A percentile compares a stretch with the other conserved stretches of the same genome.
Evolutionary conservation across 2,113 vertebrate species (phyloP).

Genomic region (Bettongia penicillata): DNA sequence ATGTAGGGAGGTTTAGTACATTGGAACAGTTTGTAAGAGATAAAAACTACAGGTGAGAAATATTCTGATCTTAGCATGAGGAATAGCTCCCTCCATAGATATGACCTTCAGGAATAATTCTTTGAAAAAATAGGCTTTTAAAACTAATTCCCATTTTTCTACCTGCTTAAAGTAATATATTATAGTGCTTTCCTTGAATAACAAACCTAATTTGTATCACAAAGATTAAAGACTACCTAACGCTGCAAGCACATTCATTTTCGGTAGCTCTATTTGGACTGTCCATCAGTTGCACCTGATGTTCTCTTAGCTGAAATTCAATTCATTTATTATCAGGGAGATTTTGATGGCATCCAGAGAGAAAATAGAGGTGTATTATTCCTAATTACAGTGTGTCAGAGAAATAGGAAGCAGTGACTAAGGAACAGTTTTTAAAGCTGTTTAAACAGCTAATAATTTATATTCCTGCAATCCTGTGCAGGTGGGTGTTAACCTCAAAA

Average conservation of each 20-base stretch:
- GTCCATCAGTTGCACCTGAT: neutral
- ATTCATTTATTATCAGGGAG: slow-evolving; percentile 1
- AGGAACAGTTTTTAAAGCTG: neutral
- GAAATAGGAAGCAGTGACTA: slow-evolving; percentile 1
- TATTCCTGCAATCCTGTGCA: neutral
- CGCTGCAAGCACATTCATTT: neutral
- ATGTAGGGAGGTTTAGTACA: slow-evolving; percentile 7
- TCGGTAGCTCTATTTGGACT: neutral
- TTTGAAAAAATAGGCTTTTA: slow-evolving; percentile 33
- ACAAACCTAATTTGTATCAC: slow-evolving; percentile 1
- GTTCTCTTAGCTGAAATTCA: neutral
- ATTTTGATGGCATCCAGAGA: neutral
- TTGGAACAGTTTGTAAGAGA: slow-evolving; percentile 25
- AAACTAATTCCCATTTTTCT: slow-evolving; percentile 18
- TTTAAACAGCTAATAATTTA: slow-evolving; percentile 23
- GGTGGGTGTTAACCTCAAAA: neutral
- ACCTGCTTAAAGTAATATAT: slow-evolving; percentile 34
- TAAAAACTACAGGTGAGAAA: slow-evolving; percentile 41
- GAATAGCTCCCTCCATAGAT: slow-evolving; percentile 11
- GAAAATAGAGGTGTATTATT: neutral
- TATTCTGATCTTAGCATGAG: slow-evolving; percentile 29
- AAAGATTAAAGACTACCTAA: slow-evolving; percentile 5
- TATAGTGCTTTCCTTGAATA: neutral
- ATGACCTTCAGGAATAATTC: slow-evolving; percentile 51
- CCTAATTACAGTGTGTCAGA: neutral